Base-by-base conservation (phyloP, 2,888 invertebrate species). In the Cheilosia vernalis region DNA sequence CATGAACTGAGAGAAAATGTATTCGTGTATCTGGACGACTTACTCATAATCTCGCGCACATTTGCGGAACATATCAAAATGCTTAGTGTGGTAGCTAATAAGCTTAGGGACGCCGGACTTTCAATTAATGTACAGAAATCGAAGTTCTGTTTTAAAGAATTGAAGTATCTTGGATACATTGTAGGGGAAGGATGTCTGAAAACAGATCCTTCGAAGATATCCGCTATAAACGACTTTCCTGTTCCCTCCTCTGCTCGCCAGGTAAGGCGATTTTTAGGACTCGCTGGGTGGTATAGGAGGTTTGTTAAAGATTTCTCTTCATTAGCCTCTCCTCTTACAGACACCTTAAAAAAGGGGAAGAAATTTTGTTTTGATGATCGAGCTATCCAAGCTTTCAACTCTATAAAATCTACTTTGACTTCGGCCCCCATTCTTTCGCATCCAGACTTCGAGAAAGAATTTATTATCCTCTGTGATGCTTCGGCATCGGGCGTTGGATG, bases 111-210 rank as follows among this genome's bases (percentile, higher is more conserved):
- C 1, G 69, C 69, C 2, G 44, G 47, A n/a, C 13, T 44, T 1
- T 40, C 47, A 4, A 69, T 55, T n/a, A 67, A 67, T 24, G 9
- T 67, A 2, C 6, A 51, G 15, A 64, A 64, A 17, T 49, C 49
- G 1, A 66, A 51, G 13, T 64, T 64, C 21, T 64, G 51, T 2
- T 51, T 64, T 7, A 64, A 51, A 51, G 33, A 64, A 17, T 4
- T 66, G 1, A 19, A 13, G 9, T 66, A 56, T 19, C 40, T 79
- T 10, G 79, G 79, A 1, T 61, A 37, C 27, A 44, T 72, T 19
- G 49, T 51, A 51, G 4, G 13, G 7, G 44, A 15, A 44, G 44
- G 17, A 44, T 44, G 44, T 15, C 17, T 19, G 1, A 49, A 49
- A 49, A 17, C 49, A 6, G 49, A 49, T 10, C 49, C 49, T 10